phyloP scores from a whole-genome alignment of 2,888 invertebrate species.

The Stenichneumon culpator region DNA sequence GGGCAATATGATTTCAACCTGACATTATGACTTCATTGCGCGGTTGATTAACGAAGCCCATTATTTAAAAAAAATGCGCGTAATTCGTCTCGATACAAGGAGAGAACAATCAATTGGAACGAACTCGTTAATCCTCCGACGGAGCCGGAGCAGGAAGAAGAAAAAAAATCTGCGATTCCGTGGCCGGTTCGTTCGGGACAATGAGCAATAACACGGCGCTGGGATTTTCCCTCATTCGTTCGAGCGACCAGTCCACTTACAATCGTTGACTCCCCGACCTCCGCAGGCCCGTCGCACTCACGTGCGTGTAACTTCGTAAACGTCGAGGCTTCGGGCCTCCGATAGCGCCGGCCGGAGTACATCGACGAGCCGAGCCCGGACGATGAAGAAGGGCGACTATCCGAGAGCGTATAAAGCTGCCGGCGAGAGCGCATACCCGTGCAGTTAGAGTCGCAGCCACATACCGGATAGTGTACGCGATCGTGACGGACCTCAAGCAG shows the following conservation, averaged over 20 bases:
- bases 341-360: conserved; percentile 17
- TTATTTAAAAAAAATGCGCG: neutral
- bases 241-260: conserved; percentile 25
- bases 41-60: neutral
- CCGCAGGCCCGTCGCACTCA: conserved; percentile 10
- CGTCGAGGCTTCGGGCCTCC: conserved; percentile 24
- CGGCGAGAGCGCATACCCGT: conserved; percentile 54
- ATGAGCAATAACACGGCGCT: conserved; percentile 51
- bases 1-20: too few species aligned
- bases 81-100: neutral
- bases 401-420: conserved; percentile 68
- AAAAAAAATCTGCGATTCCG: neutral
- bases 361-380: conserved; percentile 17
- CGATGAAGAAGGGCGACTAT: conserved; percentile 53
- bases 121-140: neutral
- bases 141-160: neutral
- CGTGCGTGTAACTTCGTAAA: conserved; percentile 17
- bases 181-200: conserved; percentile 9
- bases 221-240: conserved; percentile 67
- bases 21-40: neutral
- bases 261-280: conserved; percentile 8
- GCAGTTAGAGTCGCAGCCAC: conserved; percentile 65
- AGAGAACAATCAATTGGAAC: neutral
- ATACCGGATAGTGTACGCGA: conserved; percentile 52
- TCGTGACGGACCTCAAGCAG: conserved; percentile 18